Percentiles rank a stretch among this genome's conserved stretches.
These are phyloP conservation scores for Myripristis murdjan DNA, from an alignment of 2,797 vertebrate genomes.

Conservation along the genomic window DNA sequence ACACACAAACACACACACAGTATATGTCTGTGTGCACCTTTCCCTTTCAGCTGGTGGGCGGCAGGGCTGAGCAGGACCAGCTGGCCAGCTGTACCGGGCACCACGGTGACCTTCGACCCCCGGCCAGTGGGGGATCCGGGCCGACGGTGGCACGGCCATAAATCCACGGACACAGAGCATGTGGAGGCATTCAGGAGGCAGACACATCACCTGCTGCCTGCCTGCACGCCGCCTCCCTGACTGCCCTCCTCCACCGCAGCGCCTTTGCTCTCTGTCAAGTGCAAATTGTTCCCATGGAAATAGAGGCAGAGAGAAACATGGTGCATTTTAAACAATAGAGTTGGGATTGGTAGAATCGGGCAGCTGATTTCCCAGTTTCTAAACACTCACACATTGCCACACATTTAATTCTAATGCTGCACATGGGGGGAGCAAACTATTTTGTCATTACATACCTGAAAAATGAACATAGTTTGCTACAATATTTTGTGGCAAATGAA, in stretches of 20 bases:
- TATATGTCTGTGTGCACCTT: conserved; percentile 29
- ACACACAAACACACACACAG: too few relatives aligned
- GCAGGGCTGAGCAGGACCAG: conserved; percentile 71
- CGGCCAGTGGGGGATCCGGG: conserved; percentile 70
- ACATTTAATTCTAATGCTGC: conserved; percentile 35
- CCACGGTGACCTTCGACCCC: conserved; percentile 72
- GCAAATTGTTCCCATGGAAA: conserved; percentile 80
- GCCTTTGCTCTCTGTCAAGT: conserved; percentile 78
- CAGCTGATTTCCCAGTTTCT: conserved; percentile 3
- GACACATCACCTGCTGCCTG: conserved; percentile 81
- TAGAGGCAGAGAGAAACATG: conserved; percentile 46
- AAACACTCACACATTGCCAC: conserved; percentile 15
- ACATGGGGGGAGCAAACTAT: background rate
- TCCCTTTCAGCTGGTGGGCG: conserved; percentile 61
- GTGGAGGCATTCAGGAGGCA: conserved; percentile 81
- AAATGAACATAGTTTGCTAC: conserved; percentile 54
- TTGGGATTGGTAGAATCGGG: conserved; percentile 36
- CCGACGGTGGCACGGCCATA: conserved; percentile 77
- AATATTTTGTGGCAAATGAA: conserved; percentile 50
- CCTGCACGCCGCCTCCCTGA: conserved; percentile 64
- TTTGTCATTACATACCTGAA: conserved; percentile 24
- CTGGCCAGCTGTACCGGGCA: conserved; percentile 78
- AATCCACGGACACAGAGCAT: conserved; percentile 83
- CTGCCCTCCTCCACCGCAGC: conserved; percentile 55
- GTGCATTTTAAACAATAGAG: conserved; percentile 47